phyloP scores from a whole-genome alignment of 1,140 invertebrate species.

The Bombus balteatus region DNA sequence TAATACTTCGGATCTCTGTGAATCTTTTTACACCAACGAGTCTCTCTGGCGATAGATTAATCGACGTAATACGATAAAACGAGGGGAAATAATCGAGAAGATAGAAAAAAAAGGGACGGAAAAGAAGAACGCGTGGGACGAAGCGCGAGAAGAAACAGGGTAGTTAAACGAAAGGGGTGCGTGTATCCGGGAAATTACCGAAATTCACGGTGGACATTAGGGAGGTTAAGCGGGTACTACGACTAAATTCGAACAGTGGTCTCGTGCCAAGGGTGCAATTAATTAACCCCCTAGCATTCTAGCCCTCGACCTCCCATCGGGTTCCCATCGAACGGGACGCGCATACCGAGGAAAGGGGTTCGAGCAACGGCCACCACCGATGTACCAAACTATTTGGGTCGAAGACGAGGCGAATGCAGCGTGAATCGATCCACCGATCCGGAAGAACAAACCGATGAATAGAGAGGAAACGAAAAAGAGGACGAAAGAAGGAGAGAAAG shows the following conservation, averaged over 20 bases:
- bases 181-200: slow-evolving; percentile 45
- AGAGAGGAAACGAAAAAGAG: not conserved
- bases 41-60: too few relatives aligned
- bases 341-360: slow-evolving; percentile 29
- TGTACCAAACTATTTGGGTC: slow-evolving; percentile 50
- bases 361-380: slow-evolving; percentile 24
- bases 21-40: too few relatives aligned
- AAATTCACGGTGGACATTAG: slow-evolving; percentile 63
- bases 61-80: too few relatives aligned
- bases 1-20: too few relatives aligned
- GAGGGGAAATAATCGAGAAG: too few relatives aligned
- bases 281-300: slow-evolving; percentile 56
- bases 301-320: slow-evolving; percentile 7
- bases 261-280: slow-evolving; percentile 67
- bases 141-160: not conserved
- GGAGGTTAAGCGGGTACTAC: slow-evolving; percentile 59
- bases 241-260: slow-evolving; percentile 64
- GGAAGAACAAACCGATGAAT: slow-evolving; percentile 39
- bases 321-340: slow-evolving; percentile 23
- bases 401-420: slow-evolving; percentile 44
- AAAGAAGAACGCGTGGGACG: too few relatives aligned
- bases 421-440: slow-evolving; percentile 23
- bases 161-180: not conserved
- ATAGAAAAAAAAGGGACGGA: not conserved
- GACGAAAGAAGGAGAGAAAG: not conserved